Conservation (phyloP, 2,888 invertebrate species). For the Tenthredo notha region DNA sequence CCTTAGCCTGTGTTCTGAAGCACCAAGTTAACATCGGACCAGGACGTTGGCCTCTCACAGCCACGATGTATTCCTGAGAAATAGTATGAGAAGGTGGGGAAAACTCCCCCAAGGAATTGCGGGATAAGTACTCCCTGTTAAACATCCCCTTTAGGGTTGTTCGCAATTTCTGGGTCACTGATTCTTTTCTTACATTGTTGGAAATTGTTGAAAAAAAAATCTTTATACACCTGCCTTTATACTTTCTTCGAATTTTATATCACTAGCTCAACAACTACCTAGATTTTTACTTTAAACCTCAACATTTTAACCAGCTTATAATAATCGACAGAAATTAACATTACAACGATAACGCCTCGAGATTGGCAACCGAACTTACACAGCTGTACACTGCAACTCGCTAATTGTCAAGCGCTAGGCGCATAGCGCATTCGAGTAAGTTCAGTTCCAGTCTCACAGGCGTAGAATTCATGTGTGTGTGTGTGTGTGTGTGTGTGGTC, state of each 20-base stretch:
- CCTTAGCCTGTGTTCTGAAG: constrained; percentile 33
- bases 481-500: constrained; percentile 10
- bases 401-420: neutral
- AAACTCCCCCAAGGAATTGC: neutral
- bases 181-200: neutral
- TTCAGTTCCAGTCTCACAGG: neutral
- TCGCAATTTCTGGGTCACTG: neutral
- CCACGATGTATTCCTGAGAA: neutral
- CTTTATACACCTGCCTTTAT: neutral
- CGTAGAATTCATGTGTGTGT: neutral
- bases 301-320: neutral
- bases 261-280: neutral
- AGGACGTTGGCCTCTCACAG: constrained; percentile 17
- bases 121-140: constrained; percentile 5
- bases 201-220: neutral
- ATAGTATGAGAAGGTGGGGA: neutral
- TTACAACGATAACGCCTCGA: neutral
- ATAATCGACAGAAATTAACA: neutral
- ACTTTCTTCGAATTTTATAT: neutral
- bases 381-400: neutral
- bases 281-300: neutral
- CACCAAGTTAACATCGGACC: constrained; percentile 21
- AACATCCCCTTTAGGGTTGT: constrained; percentile 19
- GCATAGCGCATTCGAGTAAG: neutral
- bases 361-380: constrained; percentile 18